A percentile compares a stretch with the other conserved stretches of the same genome.
phyloP scores from a whole-genome alignment of 1,140 invertebrate genomes.

The Heterodera schachtii region DNA sequence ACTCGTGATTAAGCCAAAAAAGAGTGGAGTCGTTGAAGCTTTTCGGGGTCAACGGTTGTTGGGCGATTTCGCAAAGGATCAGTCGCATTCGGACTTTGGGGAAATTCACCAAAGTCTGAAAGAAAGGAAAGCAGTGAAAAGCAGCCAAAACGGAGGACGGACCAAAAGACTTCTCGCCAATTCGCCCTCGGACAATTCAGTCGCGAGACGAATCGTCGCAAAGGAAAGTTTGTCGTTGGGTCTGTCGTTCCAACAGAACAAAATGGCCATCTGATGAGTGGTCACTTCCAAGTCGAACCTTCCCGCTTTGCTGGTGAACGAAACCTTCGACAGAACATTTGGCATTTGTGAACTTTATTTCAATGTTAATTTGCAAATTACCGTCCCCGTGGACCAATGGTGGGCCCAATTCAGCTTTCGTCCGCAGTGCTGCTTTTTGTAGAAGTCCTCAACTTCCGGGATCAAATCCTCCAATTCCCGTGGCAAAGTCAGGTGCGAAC shows the following conservation, averaged over 20 bases:
- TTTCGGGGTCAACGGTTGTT: constrained; percentile 41
- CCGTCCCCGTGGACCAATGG: constrained; percentile 97
- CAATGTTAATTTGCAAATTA: constrained; percentile 70
- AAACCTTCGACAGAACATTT: constrained; percentile 71
- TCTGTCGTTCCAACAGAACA: constrained; percentile 95
- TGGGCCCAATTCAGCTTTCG: constrained; percentile 98
- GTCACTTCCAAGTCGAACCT: constrained; percentile 97
- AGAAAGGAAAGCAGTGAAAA: background rate
- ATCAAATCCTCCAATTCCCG: constrained; percentile 94
- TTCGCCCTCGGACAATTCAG: constrained; percentile 93
- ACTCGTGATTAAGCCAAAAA: constrained; percentile 56
- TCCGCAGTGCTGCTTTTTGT: constrained; percentile 84
- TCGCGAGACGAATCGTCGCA: constrained; percentile 90
- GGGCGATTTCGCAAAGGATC: constrained; percentile 42
- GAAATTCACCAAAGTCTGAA: constrained; percentile 44
- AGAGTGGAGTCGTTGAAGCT: constrained; percentile 44
- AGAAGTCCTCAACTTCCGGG: constrained; percentile 83
- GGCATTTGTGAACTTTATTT: too few species aligned
- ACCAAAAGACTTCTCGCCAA: constrained; percentile 89
- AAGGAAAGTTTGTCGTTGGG: constrained; percentile 83
- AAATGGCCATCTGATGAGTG: constrained; percentile 98
- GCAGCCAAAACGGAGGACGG: background rate
- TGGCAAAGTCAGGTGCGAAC: constrained; percentile 90
- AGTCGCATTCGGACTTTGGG: constrained; percentile 51
- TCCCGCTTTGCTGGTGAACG: constrained; percentile 84